Conservation (phyloP, 2,797 vertebrate species). For the Paramormyrops hopkinsi region DNA sequence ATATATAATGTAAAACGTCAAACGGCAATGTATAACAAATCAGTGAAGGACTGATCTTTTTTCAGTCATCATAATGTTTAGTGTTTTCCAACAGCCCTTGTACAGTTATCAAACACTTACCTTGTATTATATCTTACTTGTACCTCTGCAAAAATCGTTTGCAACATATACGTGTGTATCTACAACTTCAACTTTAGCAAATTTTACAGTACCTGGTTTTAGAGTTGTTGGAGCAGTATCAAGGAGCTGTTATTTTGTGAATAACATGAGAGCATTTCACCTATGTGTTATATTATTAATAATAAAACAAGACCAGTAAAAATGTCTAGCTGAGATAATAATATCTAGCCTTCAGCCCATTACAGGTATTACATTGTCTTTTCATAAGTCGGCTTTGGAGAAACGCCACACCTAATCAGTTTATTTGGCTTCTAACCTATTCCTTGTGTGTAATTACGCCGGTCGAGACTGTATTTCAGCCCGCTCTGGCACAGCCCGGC, state of each 20-base stretch:
- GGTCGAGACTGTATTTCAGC: slow-evolving; percentile 17
- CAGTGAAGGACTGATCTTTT: not conserved
- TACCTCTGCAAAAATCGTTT: not conserved
- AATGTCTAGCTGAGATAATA: not conserved
- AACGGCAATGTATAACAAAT: not conserved
- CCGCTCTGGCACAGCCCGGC: not conserved
- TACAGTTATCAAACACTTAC: not conserved
- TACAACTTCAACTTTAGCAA: not conserved
- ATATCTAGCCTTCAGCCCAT: not conserved
- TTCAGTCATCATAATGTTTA: not conserved
- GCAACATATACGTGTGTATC: not conserved
- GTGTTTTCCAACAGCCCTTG: not conserved
- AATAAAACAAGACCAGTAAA: not conserved
- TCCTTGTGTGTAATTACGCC: slow-evolving; percentile 25
- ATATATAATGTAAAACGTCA: not conserved
- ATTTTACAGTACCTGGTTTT: not conserved
- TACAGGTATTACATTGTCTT: slow-evolving; percentile 9
- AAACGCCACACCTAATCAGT: slow-evolving; percentile 8
- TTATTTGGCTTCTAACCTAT: slow-evolving; percentile 23
- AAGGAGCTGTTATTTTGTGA: not conserved
- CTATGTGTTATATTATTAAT: not conserved
- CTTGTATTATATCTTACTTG: not conserved
- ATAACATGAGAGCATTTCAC: not conserved
- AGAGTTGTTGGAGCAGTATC: not conserved
- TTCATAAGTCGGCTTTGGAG: not conserved